Conservation (phyloP, 2,113 vertebrate species). For the Dissostichus mawsoni region DNA sequence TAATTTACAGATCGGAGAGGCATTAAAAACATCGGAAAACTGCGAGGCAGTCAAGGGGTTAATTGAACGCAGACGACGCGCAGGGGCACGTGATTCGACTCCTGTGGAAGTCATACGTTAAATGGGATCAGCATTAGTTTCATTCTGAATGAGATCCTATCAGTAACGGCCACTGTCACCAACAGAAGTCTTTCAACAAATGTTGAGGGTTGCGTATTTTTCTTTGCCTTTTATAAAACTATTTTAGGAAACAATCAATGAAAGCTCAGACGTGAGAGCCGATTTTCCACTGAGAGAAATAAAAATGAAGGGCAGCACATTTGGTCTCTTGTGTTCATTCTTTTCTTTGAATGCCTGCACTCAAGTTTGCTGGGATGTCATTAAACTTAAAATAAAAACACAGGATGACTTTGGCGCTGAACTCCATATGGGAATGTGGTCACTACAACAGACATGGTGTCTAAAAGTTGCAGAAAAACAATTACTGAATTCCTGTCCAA, state of each 20-base stretch:
- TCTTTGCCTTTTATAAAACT: constrained; percentile 34
- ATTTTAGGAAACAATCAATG: constrained; percentile 61
- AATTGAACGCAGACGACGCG: too few species aligned
- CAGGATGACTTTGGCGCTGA: constrained; percentile 19
- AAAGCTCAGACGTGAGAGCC: constrained; percentile 42
- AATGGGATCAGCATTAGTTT: constrained; percentile 20
- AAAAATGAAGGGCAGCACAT: constrained; percentile 46
- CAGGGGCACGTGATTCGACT: too few species aligned
- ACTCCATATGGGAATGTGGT: constrained; percentile 41
- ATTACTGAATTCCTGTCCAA: constrained; percentile 46
- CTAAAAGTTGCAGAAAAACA: constrained; percentile 33
- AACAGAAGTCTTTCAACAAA: constrained; percentile 14
- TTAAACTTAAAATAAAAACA: constrained; percentile 15
- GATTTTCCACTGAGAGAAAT: constrained; percentile 60
- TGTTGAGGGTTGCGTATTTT: constrained; percentile 20
- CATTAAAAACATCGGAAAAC: too few species aligned
- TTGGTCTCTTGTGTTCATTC: constrained; percentile 36
- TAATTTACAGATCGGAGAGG: too few species aligned
- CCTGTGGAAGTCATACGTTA: constrained; percentile 1
- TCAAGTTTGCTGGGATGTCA: constrained; percentile 32
- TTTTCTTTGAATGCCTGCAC: constrained; percentile 38
- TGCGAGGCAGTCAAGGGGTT: too few species aligned
- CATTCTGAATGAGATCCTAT: neutral
- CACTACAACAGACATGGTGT: constrained; percentile 25
- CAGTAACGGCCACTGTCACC: constrained; percentile 1